Base-by-base conservation (phyloP, 1,140 invertebrate species). In the Lutraria rhynchaena region DNA sequence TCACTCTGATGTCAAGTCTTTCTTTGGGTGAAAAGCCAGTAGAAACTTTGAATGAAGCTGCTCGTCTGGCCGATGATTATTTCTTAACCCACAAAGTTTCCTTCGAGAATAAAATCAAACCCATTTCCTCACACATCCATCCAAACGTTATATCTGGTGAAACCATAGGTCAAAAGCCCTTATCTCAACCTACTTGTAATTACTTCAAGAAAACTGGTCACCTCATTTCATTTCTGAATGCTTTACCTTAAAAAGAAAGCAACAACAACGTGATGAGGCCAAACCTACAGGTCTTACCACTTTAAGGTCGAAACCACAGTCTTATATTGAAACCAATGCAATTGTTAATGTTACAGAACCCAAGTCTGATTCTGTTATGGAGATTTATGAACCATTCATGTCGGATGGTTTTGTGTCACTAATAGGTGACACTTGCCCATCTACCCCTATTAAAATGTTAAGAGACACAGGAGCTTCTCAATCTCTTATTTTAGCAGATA, bases 401-500 rank as follows among this genome's bases (percentile, higher is more conserved):
- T n/a, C 41, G 22, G 41, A 69, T 69, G 41, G 37, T 69, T 69
- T 69, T 69, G 65, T 69, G 19, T 69, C 65, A 69, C 65, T 49
- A 2, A n/a, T 11, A 69, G 22, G 46, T 69, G 41, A 49, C n/a
- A n/a, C n/a, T n/a, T n/a, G 77, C 41, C 65, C 37, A 49, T 70
- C 27, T 75, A 77, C 65, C 41, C 65, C 37, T 69, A 29, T 71
- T 53, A 71, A 51, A 15, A 33, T 53, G 0, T 31, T 53, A 55
- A 53, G 67, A 33, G 67, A 71, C n/a, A 71, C 67, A 1, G 22
- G 46, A 71, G 9, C 46, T 53, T 71, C 46, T 53, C 70, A 75
- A 63, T 53, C 69, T 67, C 57, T 70, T 70, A 70, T 70, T 70
- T 70, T 49, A 51, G 67, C 67, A 70, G 67, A 70, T 70, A 51